Evolutionary conservation across 1,140 invertebrate species (phyloP).

Genomic region (Macrocentrus cingulum): DNA sequence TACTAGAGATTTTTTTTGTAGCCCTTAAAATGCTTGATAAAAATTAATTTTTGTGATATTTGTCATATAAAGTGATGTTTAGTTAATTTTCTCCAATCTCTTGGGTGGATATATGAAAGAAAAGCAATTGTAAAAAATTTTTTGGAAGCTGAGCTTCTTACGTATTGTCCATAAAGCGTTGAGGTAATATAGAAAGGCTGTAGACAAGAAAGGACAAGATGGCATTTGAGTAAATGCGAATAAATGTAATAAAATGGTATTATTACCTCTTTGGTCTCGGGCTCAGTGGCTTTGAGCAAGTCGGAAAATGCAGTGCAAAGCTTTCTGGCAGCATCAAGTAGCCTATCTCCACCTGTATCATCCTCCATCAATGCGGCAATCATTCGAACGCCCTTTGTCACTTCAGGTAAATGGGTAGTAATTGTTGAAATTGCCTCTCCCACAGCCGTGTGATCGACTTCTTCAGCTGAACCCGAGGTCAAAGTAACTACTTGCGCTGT

Average conservation of each 20-base stretch:
- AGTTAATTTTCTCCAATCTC: no score
- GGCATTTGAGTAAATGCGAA: neutral
- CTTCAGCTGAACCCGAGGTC: constrained; percentile 79
- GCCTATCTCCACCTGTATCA: constrained; percentile 74
- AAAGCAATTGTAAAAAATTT: no score
- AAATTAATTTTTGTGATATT: no score
- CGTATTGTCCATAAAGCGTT: constrained; percentile 51
- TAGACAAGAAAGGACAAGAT: constrained; percentile 28
- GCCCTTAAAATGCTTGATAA: no score
- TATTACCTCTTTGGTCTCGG: constrained; percentile 84
- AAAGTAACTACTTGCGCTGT: constrained; percentile 97
- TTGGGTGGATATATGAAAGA: no score
- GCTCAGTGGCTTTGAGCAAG: constrained; percentile 90
- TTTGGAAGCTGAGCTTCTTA: constrained; percentile 40
- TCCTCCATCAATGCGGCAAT: constrained; percentile 94
- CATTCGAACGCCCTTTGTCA: constrained; percentile 92
- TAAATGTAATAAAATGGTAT: neutral
- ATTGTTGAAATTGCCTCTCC: constrained; percentile 97
- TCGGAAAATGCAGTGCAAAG: constrained; percentile 94
- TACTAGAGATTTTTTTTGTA: no score
- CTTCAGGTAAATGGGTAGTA: constrained; percentile 92
- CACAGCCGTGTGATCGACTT: constrained; percentile 92
- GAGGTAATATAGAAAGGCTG: constrained; percentile 50
- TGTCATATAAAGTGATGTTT: no score
- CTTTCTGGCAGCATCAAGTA: constrained; percentile 89